Conservation (phyloP, 2,113 vertebrate genomes). For the Plecotus auritus region DNA sequence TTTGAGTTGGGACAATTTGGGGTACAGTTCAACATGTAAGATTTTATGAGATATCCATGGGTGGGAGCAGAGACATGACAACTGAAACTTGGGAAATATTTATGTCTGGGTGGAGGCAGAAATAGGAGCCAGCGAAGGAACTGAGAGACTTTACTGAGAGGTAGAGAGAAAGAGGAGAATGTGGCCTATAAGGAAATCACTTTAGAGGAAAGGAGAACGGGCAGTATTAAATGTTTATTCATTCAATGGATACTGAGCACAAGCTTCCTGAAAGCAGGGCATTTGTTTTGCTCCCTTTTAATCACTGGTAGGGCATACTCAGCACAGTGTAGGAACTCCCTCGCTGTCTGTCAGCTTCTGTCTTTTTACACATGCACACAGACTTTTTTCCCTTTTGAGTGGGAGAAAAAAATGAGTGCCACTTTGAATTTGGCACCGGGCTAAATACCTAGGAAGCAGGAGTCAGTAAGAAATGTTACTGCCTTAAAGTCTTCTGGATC, state of each 20-base stretch:
- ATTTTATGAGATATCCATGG: not conserved
- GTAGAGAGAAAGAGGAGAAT: not conserved
- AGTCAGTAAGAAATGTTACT: not conserved
- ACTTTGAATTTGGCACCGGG: not conserved
- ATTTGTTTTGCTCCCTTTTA: not conserved
- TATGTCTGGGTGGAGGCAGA: not conserved
- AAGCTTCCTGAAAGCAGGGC: not conserved
- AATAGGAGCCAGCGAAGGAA: not conserved
- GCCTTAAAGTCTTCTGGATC: not conserved
- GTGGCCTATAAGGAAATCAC: not conserved
- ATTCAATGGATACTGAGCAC: not conserved
- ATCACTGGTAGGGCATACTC: not conserved
- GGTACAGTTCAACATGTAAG: not conserved
- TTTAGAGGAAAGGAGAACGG: not conserved
- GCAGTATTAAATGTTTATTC: not conserved
- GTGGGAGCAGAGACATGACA: not conserved
- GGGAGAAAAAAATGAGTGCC: not conserved
- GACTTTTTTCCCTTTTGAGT: not conserved
- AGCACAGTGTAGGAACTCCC: not conserved
- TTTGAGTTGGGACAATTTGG: not conserved
- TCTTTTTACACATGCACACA: not conserved
- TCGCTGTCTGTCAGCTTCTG: not conserved
- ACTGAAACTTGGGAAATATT: not conserved
- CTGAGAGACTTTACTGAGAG: not conserved
- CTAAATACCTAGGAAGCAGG: not conserved